Evolutionary conservation across 2,113 vertebrate genomes (phyloP).

Genomic region (Nerophis lumbriciformis): DNA sequence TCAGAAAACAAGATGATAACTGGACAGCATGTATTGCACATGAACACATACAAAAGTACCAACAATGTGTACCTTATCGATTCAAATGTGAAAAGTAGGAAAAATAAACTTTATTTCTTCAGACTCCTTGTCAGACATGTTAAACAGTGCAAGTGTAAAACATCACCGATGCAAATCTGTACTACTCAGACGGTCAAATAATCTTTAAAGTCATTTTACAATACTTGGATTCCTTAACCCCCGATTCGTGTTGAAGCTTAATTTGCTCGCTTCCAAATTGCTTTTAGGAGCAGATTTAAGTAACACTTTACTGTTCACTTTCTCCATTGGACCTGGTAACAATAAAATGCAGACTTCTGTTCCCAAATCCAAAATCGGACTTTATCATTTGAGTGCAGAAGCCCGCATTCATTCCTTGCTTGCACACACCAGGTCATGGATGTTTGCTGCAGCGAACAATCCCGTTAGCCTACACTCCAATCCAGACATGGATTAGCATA

Average conservation of each 20-base stretch:
- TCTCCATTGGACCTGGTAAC: slow-evolving; percentile 17
- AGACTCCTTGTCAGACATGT: too few species aligned
- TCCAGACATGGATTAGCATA: slow-evolving; percentile 61
- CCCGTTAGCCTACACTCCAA: slow-evolving; percentile 50
- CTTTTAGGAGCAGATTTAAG: slow-evolving; percentile 13
- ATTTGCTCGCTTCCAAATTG: background rate
- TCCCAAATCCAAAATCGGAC: slow-evolving; percentile 33
- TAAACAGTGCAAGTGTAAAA: too few species aligned
- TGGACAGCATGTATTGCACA: too few species aligned
- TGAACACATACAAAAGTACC: too few species aligned
- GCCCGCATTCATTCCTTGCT: slow-evolving; percentile 39
- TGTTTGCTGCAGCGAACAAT: slow-evolving; percentile 52
- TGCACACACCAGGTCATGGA: slow-evolving; percentile 50
- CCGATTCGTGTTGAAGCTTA: background rate
- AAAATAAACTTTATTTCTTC: too few species aligned
- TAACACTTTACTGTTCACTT: slow-evolving; percentile 13
- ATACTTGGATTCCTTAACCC: background rate
- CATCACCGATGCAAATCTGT: background rate
- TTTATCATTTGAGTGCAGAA: slow-evolving; percentile 54
- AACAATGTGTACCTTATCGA: too few species aligned
- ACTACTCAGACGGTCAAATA: background rate
- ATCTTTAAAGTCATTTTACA: background rate
- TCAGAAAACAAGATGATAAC: too few species aligned
- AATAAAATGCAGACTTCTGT: slow-evolving; percentile 33
- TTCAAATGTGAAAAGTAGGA: too few species aligned